Conservation (phyloP, 2,888 invertebrate genomes). For the Clanis bilineata region DNA sequence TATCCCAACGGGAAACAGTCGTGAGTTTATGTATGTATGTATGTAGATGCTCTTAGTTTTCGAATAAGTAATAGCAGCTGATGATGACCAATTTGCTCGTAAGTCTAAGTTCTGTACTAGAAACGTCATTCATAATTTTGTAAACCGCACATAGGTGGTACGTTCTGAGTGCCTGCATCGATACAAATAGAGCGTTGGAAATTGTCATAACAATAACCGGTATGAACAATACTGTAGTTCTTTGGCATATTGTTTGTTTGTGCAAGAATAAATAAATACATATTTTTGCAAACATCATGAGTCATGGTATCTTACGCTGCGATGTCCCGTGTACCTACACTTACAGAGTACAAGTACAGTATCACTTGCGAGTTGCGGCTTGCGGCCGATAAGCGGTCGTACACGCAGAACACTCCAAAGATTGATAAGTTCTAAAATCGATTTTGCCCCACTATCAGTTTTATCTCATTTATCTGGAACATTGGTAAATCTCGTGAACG, state of each 20-base stretch:
- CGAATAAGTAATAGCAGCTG: too few species aligned
- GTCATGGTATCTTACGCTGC: neutral
- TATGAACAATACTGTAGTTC: neutral
- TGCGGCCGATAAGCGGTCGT: slow-evolving; percentile 7
- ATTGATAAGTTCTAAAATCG: slow-evolving; percentile 53
- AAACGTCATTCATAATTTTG: neutral
- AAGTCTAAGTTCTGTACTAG: too few species aligned
- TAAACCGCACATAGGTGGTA: too few species aligned
- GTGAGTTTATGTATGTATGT: too few species aligned
- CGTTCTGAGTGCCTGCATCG: too few species aligned
- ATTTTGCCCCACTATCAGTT: slow-evolving; percentile 46
- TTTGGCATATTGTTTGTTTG: neutral
- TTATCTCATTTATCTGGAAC: slow-evolving; percentile 62
- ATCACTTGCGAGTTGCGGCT: too few species aligned
- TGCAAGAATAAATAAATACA: neutral
- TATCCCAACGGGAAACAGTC: too few species aligned
- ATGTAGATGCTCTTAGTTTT: too few species aligned
- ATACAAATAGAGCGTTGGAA: neutral
- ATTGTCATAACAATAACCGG: neutral
- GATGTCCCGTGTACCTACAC: too few species aligned
- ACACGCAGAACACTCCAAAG: slow-evolving; percentile 41
- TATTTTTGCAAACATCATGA: neutral
- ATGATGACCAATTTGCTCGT: too few species aligned
- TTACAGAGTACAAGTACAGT: too few species aligned
- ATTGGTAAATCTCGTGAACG: slow-evolving; percentile 46